A percentile compares a stretch with the other conserved stretches of the same genome.
These are phyloP conservation scores for Tipula lateralis DNA, from an alignment of 2,888 invertebrate species.

Conservation along the genomic window DNA sequence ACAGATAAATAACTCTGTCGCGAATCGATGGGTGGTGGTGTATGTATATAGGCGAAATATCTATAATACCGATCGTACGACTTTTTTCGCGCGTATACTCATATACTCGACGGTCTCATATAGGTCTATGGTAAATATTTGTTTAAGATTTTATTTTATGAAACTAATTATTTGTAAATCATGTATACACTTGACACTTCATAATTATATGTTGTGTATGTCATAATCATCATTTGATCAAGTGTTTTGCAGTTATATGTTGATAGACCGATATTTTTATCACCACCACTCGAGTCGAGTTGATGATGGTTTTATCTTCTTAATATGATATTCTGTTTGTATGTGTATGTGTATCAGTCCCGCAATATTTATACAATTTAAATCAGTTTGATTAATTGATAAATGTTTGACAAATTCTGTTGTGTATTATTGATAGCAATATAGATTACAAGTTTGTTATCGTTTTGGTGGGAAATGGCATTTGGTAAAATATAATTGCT, in stretches of 20 bases:
- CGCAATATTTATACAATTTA: neutral
- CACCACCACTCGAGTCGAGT: neutral
- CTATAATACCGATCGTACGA: too few species aligned
- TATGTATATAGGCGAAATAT: too few species aligned
- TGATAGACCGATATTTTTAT: neutral
- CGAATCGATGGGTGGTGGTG: too few species aligned
- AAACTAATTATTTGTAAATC: neutral
- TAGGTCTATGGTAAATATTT: neutral
- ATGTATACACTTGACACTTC: neutral
- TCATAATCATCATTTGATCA: slow-evolving; percentile 1
- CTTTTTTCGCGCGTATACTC: too few species aligned
- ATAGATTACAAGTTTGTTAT: neutral
- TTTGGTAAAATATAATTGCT: too few species aligned
- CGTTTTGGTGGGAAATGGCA: neutral
- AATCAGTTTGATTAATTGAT: neutral
- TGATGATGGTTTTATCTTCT: neutral
- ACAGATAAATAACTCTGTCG: too few species aligned
- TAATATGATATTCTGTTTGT: neutral
- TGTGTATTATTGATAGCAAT: neutral
- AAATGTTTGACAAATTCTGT: neutral
- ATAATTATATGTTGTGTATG: neutral
- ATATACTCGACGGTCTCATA: too few species aligned
- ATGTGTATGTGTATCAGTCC: neutral
- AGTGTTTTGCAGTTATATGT: neutral
- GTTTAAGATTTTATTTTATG: neutral